Conservation (phyloP, 2,113 vertebrate genomes). For the Scartelaos histophorus region DNA sequence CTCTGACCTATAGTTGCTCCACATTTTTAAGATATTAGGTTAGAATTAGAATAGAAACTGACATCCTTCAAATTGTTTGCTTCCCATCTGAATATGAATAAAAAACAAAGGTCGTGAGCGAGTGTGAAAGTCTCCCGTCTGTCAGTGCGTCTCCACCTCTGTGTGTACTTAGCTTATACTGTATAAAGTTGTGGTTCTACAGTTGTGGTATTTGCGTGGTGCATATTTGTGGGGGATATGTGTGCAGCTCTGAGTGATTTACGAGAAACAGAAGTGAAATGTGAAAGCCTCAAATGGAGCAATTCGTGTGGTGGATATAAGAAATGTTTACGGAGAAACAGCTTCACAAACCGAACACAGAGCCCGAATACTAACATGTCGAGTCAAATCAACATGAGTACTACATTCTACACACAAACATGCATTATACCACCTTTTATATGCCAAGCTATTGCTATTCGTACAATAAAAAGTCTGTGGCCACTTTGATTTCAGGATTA, state of each 20-base stretch:
- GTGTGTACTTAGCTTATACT: conserved; percentile 7
- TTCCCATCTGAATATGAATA: background rate
- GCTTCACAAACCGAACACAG: background rate
- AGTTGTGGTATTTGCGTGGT: conserved; percentile 11
- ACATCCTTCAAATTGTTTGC: background rate
- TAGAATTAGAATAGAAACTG: background rate
- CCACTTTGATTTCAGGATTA: background rate
- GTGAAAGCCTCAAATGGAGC: conserved; percentile 19
- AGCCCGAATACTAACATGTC: background rate
- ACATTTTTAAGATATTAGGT: background rate
- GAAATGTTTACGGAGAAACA: background rate
- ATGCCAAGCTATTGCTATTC: background rate
- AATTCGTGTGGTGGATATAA: conserved; percentile 14
- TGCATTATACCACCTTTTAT: background rate
- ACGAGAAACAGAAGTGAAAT: conserved; percentile 14
- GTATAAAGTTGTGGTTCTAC: conserved; percentile 1
- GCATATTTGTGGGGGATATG: conserved; percentile 28
- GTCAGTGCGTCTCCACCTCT: conserved; percentile 44
- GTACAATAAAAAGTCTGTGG: background rate
- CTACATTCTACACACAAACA: background rate
- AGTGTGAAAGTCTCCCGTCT: conserved; percentile 63
- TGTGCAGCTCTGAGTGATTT: conserved; percentile 26
- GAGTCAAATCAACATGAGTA: background rate
- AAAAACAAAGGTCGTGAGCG: conserved; percentile 31
- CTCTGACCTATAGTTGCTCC: background rate